Conservation (phyloP, 2,888 invertebrate genomes). For the Tholera decimalis region DNA sequence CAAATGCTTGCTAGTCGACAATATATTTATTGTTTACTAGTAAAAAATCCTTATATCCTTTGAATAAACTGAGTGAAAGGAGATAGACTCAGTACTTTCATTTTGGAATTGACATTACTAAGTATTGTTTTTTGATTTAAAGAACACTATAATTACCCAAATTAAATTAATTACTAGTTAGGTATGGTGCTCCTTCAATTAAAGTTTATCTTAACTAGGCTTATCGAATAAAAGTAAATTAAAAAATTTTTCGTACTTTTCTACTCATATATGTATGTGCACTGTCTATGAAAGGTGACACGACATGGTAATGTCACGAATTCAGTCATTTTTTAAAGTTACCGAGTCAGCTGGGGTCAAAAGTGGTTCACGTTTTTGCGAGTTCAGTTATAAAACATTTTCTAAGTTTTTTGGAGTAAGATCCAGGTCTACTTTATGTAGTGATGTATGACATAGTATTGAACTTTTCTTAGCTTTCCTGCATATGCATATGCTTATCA, state of each 20-base stretch:
- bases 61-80: too few relatives aligned
- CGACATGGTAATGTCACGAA: constrained; percentile 11
- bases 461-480: not conserved
- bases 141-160: too few relatives aligned
- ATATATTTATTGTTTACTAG: too few relatives aligned
- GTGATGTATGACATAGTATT: not conserved
- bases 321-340: not conserved
- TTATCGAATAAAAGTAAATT: not conserved
- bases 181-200: too few relatives aligned
- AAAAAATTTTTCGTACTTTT: not conserved
- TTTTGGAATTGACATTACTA: too few relatives aligned
- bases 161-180: too few relatives aligned
- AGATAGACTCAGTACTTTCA: too few relatives aligned
- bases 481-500: too few relatives aligned
- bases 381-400: not conserved
- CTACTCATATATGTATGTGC: not conserved
- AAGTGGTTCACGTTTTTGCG: not conserved
- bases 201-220: not conserved
- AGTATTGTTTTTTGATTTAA: too few relatives aligned
- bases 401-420: not conserved
- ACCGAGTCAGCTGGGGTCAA: not conserved
- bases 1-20: too few relatives aligned
- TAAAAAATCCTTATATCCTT: too few relatives aligned
- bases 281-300: constrained; percentile 2
- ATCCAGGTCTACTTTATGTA: not conserved